Evolutionary conservation across 1,140 invertebrate genomes (phyloP), one percentile per base, ranked within the genome.

Genomic region (Pseudomyrmex cubaensis): DNA sequence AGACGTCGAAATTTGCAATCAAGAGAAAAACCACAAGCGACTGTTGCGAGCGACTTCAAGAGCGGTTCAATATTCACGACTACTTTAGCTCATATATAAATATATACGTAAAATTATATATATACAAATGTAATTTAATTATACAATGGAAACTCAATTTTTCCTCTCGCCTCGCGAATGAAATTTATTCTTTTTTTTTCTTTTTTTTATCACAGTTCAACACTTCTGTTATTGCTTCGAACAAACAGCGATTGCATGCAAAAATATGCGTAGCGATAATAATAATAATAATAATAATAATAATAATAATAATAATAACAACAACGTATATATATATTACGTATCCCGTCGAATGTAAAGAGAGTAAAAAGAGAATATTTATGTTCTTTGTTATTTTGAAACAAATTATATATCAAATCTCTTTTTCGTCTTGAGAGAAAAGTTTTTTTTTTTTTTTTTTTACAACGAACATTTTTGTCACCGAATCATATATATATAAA

Each of bases 141-240:
- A 35, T 35, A 35, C 5, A 35, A 35, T 35, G 35, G 35, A 17
- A 80, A 80, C 46, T 59, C 50, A 80, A 80, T 59, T 72, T 54
- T 35, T 35, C 35, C 35, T 12, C 59, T 76, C 25, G 8, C 48
- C 20, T n/a, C 61, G 59, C 46, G 57, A 74, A 80, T 17, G 7
- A 35, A 86, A 72, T 25, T 72, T 7, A 2, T 7, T 35, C 5
- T 35, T 35, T 35, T 35, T 7, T 35, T 35, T 35, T 35, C 5
- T 35, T 35, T 35, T 35, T 35, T 35, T 87, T 82, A 87, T 88
- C 85, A 85, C 87, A 88, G 85, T 48, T 82, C 52, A 84, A 73
- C 35, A 35, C 59, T 73, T 35, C 44, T 64, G 67, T 78, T 78
- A 82, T 72, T 85, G 66, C 72, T 57, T 76, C 75, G 67, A 75